These are phyloP conservation scores for Ommatoiulus sabulosus DNA, from an alignment of 2,888 invertebrate genomes.

Conservation along the genomic window DNA sequence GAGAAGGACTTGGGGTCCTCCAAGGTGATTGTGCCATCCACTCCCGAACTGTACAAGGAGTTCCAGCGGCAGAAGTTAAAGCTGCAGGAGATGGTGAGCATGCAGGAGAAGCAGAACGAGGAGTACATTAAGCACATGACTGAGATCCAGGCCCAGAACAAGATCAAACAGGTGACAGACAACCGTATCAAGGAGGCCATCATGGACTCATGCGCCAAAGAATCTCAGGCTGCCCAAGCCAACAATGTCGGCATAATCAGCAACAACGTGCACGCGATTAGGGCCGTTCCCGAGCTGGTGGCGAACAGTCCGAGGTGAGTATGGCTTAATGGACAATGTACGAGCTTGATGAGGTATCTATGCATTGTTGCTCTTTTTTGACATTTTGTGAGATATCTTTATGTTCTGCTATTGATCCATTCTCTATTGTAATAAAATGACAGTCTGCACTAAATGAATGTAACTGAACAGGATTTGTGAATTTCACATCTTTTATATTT, in stretches of 20 bases:
- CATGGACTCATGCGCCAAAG: conserved; percentile 3
- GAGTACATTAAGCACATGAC: conserved; percentile 64
- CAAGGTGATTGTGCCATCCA: conserved; percentile 60
- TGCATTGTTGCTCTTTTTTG: no score
- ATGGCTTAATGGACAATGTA: background rate
- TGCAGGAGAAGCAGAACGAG: conserved; percentile 72
- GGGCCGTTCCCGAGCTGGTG: background rate
- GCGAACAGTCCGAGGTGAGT: background rate
- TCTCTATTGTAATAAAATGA: no score
- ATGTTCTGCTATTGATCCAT: no score
- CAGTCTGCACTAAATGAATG: no score
- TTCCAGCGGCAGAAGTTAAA: conserved; percentile 83
- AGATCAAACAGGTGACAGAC: conserved; percentile 3
- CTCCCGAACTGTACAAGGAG: conserved; percentile 81
- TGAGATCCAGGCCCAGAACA: background rate
- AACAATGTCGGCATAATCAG: background rate
- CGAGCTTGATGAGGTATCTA: no score
- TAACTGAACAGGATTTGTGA: no score
- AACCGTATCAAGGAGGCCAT: conserved; percentile 55
- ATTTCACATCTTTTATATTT: background rate
- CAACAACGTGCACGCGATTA: background rate
- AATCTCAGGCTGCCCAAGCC: background rate
- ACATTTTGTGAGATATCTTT: no score
- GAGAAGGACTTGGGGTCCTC: conserved; percentile 65
- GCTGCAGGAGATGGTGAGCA: conserved; percentile 72